Base-by-base conservation (phyloP, 2,888 invertebrate species). In the Euclidia mi region DNA sequence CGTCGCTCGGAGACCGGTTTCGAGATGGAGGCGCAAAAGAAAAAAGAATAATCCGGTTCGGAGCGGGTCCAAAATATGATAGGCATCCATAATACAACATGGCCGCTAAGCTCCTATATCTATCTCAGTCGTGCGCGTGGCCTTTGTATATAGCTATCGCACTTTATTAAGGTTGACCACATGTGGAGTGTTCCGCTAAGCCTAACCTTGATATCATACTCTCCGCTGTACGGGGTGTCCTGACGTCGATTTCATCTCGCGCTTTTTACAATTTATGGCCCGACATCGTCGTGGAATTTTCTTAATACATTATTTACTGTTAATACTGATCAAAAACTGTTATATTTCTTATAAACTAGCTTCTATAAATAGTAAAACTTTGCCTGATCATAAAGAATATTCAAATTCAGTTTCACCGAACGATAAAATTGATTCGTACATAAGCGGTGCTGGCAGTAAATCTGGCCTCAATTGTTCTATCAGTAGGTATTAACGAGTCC, bases 81-180 rank as follows among this genome's bases (percentile, higher is more conserved):
- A 94, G 94, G 94, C 92, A 94, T 94, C 94, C 94, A 94, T 94
- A 94, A 93, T 91, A 92, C 93, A 94, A 94, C 93, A 94, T 94
- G 94, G 94, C 94, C 88, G 94, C 94, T 94, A 92, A 94, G 93
- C 92, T 88, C 85, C 79, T 92, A 88, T 84, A 79, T 79, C 84
- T 63, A 57, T 90, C 93, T 84, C 85, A 82, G 78, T 93, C 89
- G 66, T 81, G 62, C 91, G 52, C 63, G 72, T 43, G 70, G 38
- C 52, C 61, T 63, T 70, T 65, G 75, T 78, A 82, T 92, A 88
- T 82, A 60, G 78, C 88, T 80, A 80, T 94, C 89, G 84, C 93
- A 85, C 84, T 92, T 92, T 92, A 92, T 92, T 94, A 94, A 88
- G 86, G 91, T 91, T 94, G 94, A 94, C 94, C 94, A 94, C 94